phyloP scores from a whole-genome alignment of 2,888 invertebrate genomes.

The Lasioglossum morio region DNA sequence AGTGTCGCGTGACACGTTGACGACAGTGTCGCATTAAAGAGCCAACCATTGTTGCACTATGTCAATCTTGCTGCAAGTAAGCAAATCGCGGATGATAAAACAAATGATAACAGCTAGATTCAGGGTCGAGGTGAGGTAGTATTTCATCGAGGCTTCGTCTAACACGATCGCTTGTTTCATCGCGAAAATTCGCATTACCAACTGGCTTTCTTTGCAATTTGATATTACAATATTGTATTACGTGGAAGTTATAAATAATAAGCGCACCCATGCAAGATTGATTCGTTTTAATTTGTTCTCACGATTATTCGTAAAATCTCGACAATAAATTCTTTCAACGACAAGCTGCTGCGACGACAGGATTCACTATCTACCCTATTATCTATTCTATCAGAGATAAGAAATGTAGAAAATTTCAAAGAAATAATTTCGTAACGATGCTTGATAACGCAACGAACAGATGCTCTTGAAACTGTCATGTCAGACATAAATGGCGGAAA shows the following conservation, averaged over 20 bases:
- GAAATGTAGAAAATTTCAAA: neutral
- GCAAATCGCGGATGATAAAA: conserved; percentile 48
- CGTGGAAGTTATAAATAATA: neutral
- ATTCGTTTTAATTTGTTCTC: neutral
- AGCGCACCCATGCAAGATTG: neutral
- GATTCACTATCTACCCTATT: no score
- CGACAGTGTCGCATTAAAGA: conserved; percentile 48
- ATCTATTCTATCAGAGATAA: neutral
- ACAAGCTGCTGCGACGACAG: neutral
- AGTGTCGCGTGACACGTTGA: conserved; percentile 19
- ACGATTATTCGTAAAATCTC: neutral
- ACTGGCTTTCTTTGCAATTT: neutral
- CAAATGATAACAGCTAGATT: conserved; percentile 32
- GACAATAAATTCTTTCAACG: neutral
- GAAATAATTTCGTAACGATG: neutral
- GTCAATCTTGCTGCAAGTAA: conserved; percentile 42
- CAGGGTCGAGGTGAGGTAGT: conserved; percentile 62
- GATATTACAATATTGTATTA: neutral
- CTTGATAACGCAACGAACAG: neutral
- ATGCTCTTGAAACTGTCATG: neutral
- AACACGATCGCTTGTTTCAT: neutral
- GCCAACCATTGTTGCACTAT: conserved; percentile 67
- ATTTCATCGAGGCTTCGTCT: conserved; percentile 12
- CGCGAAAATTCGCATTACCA: neutral
- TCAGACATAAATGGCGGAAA: neutral